Base-by-base conservation (phyloP, 2,888 invertebrate genomes). In the Ennomos quercinarius region DNA sequence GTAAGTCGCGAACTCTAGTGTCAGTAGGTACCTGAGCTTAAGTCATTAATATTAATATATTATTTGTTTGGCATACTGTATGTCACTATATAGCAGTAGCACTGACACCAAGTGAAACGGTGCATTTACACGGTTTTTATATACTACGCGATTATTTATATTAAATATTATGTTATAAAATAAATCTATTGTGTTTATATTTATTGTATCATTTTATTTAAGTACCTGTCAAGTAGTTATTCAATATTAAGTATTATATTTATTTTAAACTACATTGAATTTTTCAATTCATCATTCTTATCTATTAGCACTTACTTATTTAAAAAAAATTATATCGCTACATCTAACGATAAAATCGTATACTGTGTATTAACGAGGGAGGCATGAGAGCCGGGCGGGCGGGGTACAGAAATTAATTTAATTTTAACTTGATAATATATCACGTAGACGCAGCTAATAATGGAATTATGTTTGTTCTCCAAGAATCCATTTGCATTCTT, bases 391-490 rank as follows among this genome's bases (percentile, higher is more conserved):
- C 46, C 50, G 57, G 56, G 64, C 65, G 73, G 72, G 73, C 68
- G 58, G 71, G 69, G 71, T 71, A 77, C 80, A 71, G 77, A 84
- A 88, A 88, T 90, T 90, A 91, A 91, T 89, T 91, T 89, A 89
- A 91, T 88, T 89, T 60, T 84, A 90, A 90, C 89, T 90, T 89
- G 89, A 90, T 90, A 90, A 89, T 92, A 91, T 90, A 91, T 91
- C 86, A 89, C 87, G 82, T 74, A 76, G 80, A 74, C 82, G 78
- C 72, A 70, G 80, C 81, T 87, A 87, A 89, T 91, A 89, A 89
- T 84, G 83, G 80, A 90, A 86, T 89, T 86, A 87, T 90, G 84
- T 90, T 86, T 87, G 89, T 87, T 83, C 84, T 83, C 78, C 70
- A 76, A 77, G 84, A 83, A 87, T 84, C 80, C 81, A 89, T 87